Evolutionary conservation across 2,888 invertebrate species (phyloP), one percentile per base, ranked within the genome.

Genomic region (Polyploca ridens): DNA sequence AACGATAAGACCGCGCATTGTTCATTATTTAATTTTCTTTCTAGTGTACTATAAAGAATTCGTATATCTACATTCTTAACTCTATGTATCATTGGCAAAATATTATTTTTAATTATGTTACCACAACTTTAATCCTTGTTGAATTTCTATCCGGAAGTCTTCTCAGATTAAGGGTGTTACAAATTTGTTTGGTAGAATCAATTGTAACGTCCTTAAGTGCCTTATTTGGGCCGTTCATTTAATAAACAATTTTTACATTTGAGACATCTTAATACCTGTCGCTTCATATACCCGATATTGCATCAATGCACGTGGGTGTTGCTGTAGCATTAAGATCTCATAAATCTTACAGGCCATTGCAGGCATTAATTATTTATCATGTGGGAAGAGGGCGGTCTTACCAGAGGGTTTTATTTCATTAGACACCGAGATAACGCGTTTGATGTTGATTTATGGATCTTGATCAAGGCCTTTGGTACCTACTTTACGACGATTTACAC

Each of bases 281-380:
- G 68, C 66, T 72, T 75, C 73, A 74, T 78, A 77, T 71, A 19
- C 19, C 14, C 54, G 19, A 54, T 54, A 54, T 19, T 19, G 7
- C 19, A n/a, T 19, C 19, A 54, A 19, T 19, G 54, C 19, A 54
- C 54, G 54, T 77, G 78, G 77, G 75, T 76, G 90, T 89, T 86
- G 91, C 90, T 82, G 89, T 86, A 87, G 81, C 84, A 91, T 92
- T 92, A 92, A 91, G 87, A 87, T 87, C 77, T 78, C 81, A 86
- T 93, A 91, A 89, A 93, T 92, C 89, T 85, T 66, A 76, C 71
- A 77, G 76, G 81, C 84, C 54, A 54, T 54, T 54, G 54, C 54
- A 54, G 19, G 54, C 54, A 87, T 89, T 87, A 89, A 91, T 91
- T 90, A 90, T 88, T 87, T 80, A 74, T 75, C 80, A 77, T 84